phyloP scores from a whole-genome alignment of 2,113 vertebrate species.

The Ictalurus furcatus region DNA sequence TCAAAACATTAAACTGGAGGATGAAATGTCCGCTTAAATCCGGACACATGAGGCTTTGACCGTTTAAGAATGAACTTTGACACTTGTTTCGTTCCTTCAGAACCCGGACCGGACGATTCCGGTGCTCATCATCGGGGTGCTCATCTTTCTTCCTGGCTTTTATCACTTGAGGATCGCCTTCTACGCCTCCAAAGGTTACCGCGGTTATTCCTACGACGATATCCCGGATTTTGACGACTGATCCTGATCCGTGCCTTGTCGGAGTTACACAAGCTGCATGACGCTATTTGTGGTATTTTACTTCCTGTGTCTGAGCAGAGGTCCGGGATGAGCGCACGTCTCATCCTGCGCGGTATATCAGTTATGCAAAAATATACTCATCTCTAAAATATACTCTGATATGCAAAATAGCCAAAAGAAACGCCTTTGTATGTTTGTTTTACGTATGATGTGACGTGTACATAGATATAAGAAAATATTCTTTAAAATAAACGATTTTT shows the following conservation, averaged over 20 bases:
- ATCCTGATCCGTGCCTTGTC: slow-evolving; percentile 30
- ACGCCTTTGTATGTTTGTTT: background rate
- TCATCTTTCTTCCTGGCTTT: slow-evolving; percentile 93
- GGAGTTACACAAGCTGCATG: slow-evolving; percentile 27
- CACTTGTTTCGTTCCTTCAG: slow-evolving; percentile 63
- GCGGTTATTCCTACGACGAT: slow-evolving; percentile 94
- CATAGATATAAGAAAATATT: background rate
- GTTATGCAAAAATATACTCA: slow-evolving; percentile 14
- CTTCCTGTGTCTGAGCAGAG: slow-evolving; percentile 1
- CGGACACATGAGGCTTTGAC: too few relatives aligned
- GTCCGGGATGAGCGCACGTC: background rate
- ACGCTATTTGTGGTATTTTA: slow-evolving; percentile 5
- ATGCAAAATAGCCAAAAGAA: slow-evolving; percentile 13
- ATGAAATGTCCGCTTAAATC: too few relatives aligned
- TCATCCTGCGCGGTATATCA: background rate
- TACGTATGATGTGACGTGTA: background rate
- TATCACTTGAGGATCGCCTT: slow-evolving; percentile 96
- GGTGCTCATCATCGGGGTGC: slow-evolving; percentile 88
- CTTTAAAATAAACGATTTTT: background rate
- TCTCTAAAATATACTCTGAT: background rate
- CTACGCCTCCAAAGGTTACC: slow-evolving; percentile 91
- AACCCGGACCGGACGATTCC: slow-evolving; percentile 86
- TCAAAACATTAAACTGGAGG: too few relatives aligned
- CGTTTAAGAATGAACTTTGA: background rate
- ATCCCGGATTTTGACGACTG: slow-evolving; percentile 96